Conservation (phyloP, 1,140 invertebrate genomes). For the Doryteuthis pealeii region DNA sequence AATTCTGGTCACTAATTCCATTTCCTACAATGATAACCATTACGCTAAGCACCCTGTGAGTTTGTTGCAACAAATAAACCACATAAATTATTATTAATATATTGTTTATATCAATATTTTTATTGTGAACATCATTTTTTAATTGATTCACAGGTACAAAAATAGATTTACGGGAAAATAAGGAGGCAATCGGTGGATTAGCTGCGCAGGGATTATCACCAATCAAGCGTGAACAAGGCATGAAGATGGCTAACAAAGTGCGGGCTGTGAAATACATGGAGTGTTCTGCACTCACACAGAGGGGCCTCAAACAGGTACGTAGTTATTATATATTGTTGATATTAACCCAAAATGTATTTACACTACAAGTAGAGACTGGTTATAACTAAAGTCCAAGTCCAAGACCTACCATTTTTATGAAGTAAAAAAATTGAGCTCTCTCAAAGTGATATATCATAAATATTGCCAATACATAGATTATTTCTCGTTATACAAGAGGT, state of each 20-base stretch:
- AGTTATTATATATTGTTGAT: neutral
- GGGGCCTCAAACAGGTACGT: constrained; percentile 60
- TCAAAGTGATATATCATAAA: too few species aligned
- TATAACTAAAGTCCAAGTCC: neutral
- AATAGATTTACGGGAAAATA: constrained; percentile 92
- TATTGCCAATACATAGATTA: too few species aligned
- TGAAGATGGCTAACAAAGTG: constrained; percentile 58
- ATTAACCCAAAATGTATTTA: neutral
- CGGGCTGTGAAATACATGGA: constrained; percentile 58
- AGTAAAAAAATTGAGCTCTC: too few species aligned
- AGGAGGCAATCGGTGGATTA: constrained; percentile 93
- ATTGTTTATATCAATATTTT: too few species aligned
- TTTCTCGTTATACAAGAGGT: too few species aligned
- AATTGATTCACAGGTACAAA: constrained; percentile 61
- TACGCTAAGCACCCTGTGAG: too few species aligned
- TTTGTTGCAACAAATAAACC: too few species aligned
- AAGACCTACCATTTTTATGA: neutral
- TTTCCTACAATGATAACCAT: too few species aligned
- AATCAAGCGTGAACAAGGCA: constrained; percentile 69
- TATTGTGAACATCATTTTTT: too few species aligned
- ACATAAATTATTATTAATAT: too few species aligned
- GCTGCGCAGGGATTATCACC: constrained; percentile 94
- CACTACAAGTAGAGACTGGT: neutral
- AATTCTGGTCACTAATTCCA: too few species aligned
- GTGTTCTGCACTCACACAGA: constrained; percentile 70